Evolutionary conservation across 2,888 invertebrate genomes (phyloP).

Genomic region (Drosophila siamana): DNA sequence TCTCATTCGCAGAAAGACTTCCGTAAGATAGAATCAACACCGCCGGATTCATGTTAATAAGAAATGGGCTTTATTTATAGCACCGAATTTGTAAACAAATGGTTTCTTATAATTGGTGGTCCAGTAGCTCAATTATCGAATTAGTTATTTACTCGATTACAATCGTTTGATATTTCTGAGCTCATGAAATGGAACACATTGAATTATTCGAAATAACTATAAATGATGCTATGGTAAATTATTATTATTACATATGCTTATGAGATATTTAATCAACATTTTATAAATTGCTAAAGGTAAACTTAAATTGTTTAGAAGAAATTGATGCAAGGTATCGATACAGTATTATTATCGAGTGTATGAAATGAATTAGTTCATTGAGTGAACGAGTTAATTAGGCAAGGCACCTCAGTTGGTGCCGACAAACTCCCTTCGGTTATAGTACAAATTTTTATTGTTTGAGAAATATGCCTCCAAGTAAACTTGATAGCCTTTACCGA

Average conservation of each 20-base stretch:
- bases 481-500: slow-evolving; percentile 92
- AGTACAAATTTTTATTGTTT: slow-evolving; percentile 29
- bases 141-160: neutral
- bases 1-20: slow-evolving; percentile 35
- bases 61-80: slow-evolving; percentile 7
- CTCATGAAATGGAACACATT: neutral
- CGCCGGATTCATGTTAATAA: slow-evolving; percentile 46
- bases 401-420: slow-evolving; percentile 22
- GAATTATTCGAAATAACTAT: neutral
- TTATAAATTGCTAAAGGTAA: neutral
- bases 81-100: slow-evolving; percentile 43
- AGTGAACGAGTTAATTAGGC: slow-evolving; percentile 34
- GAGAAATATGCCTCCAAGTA: slow-evolving; percentile 87
- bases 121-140: slow-evolving; percentile 17
- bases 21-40: slow-evolving; percentile 55
- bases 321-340: too few relatives aligned
- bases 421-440: slow-evolving; percentile 25
- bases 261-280: neutral
- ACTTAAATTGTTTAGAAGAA: neutral
- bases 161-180: neutral
- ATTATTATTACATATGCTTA: too few relatives aligned
- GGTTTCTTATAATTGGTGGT: neutral
- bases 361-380: slow-evolving; percentile 8
- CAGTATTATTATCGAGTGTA: neutral
- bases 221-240: neutral